Conservation (phyloP, 2,113 vertebrate species). For the Chionodraco myersi region DNA sequence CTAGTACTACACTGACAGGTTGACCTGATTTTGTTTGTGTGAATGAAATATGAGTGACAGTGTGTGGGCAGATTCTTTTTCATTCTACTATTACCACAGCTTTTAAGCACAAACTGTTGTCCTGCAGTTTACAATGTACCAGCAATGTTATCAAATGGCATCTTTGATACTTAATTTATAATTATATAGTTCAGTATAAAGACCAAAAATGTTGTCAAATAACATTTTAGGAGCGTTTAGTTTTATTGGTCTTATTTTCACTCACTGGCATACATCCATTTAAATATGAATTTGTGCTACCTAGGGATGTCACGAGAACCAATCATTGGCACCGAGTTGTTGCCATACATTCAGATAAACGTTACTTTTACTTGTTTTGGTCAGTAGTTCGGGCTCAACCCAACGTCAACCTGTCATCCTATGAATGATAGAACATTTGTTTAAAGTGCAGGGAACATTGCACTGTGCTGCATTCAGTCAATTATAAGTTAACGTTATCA, state of each 20-base stretch:
- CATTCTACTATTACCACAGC: neutral
- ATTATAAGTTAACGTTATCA: too few relatives aligned
- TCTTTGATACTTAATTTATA: neutral
- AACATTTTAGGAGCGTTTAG: neutral
- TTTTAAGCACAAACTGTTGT: neutral
- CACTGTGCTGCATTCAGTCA: too few relatives aligned
- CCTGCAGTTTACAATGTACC: neutral
- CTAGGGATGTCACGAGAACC: too few relatives aligned
- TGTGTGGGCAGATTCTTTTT: too few relatives aligned
- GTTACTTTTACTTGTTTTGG: too few relatives aligned
- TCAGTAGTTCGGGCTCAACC: too few relatives aligned
- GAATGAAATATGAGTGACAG: slow-evolving; percentile 25
- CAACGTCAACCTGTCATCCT: too few relatives aligned
- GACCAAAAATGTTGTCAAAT: neutral
- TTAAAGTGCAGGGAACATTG: too few relatives aligned
- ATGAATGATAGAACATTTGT: too few relatives aligned
- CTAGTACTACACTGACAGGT: slow-evolving; percentile 41
- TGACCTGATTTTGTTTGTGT: slow-evolving; percentile 17
- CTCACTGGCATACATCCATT: neutral
- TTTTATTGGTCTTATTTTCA: neutral
- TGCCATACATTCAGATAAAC: too few relatives aligned
- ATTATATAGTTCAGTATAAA: neutral
- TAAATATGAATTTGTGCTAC: neutral
- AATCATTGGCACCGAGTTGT: too few relatives aligned
- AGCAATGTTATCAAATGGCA: neutral